Evolutionary conservation across 1,140 invertebrate genomes (phyloP).

Genomic region (Bombyx mori): DNA sequence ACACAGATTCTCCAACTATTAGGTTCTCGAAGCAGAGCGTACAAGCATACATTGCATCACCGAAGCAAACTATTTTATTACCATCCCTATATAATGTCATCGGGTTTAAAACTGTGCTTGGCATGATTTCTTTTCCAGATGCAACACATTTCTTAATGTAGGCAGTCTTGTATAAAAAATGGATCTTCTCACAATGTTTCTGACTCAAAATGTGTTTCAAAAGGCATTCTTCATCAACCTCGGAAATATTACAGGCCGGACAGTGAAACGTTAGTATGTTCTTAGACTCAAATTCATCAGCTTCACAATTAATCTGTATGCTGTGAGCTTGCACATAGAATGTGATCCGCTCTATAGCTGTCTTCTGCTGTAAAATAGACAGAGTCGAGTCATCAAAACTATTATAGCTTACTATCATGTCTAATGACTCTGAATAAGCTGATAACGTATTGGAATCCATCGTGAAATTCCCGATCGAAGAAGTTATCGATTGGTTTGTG

Average conservation of each 20-base stretch:
- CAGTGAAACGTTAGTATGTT: constrained; percentile 45
- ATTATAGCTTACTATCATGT: constrained; percentile 50
- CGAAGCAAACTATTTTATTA: constrained; percentile 65
- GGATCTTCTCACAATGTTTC: constrained; percentile 54
- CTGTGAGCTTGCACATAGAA: constrained; percentile 62
- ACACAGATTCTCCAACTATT: constrained; percentile 52
- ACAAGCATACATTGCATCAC: constrained; percentile 58
- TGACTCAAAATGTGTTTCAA: constrained; percentile 51
- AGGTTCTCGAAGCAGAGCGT: constrained; percentile 54
- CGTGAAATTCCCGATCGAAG: constrained; percentile 57
- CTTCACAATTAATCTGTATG: constrained; percentile 42
- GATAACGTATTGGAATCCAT: constrained; percentile 48
- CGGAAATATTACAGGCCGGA: constrained; percentile 34
- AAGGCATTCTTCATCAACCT: constrained; percentile 43
- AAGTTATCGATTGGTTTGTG: constrained; percentile 39
- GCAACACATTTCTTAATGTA: constrained; percentile 62
- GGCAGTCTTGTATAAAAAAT: constrained; percentile 59
- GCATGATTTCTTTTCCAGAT: constrained; percentile 48
- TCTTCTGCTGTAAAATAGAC: constrained; percentile 39
- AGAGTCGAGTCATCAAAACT: constrained; percentile 51
- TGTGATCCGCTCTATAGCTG: constrained; percentile 51
- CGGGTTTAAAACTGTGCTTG: constrained; percentile 55
- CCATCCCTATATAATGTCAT: constrained; percentile 62
- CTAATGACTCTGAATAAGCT: constrained; percentile 54
- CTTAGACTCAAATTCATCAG: constrained; percentile 20